Percentiles rank a stretch among this genome's conserved stretches.
phyloP scores from a whole-genome alignment of 2,888 invertebrate species.

The Ophion costatus region DNA sequence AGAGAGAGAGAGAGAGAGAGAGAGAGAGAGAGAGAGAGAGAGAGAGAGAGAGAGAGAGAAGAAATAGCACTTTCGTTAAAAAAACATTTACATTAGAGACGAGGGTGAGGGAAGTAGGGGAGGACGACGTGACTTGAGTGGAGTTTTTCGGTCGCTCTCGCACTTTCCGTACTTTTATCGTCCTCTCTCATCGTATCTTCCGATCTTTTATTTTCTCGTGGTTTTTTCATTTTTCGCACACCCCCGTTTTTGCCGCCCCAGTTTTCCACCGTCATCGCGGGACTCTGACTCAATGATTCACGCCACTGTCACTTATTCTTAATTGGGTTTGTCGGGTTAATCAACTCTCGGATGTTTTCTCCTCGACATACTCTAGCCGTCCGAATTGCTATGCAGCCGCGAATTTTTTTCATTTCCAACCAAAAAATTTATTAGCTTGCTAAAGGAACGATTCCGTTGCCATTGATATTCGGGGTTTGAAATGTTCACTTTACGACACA shows the following conservation, averaged over 20 bases:
- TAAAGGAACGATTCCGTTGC: background rate
- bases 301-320: conserved; percentile 73
- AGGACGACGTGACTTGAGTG: conserved; percentile 43
- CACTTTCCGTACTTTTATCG: conserved; percentile 66
- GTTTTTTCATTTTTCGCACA: conserved; percentile 9
- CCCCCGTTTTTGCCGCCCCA: conserved; percentile 29
- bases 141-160: conserved; percentile 41
- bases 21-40: background rate
- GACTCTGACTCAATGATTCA: conserved; percentile 75
- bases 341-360: conserved; percentile 55
- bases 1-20: too few species aligned
- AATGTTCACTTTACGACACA: background rate
- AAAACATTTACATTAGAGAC: conserved; percentile 55
- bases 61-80: conserved; percentile 48
- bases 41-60: conserved; percentile 20
- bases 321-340: conserved; percentile 75
- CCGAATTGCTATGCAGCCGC: background rate
- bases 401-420: background rate
- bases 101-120: conserved; percentile 18
- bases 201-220: conserved; percentile 53
- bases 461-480: background rate
- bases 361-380: background rate
- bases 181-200: conserved; percentile 59
- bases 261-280: conserved; percentile 68
- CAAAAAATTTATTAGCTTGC: background rate